These are phyloP conservation scores for Athrips mouffetella DNA, from an alignment of 2,888 invertebrate species.

Conservation along the genomic window DNA sequence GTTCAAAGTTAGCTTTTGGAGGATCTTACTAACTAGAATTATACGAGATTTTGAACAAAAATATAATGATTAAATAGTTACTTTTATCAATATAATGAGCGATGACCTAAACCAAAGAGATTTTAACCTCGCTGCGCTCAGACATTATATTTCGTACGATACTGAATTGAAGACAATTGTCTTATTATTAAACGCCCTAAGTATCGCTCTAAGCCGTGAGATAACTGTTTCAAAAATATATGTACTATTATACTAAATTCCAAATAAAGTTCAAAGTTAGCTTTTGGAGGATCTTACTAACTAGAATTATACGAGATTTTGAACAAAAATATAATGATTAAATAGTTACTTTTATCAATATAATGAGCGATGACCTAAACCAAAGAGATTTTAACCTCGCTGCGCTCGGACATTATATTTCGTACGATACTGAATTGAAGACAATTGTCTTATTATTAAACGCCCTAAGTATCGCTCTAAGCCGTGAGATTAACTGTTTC, in stretches of 20 bases:
- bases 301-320: no score
- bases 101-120: no score
- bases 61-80: no score
- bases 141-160: slow-evolving; percentile 22
- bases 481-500: slow-evolving; percentile 14
- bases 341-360: no score
- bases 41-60: no score
- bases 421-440: slow-evolving; percentile 25
- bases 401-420: no score
- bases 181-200: slow-evolving; percentile 17
- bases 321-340: no score
- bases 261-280: not conserved
- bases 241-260: not conserved
- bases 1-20: not conserved
- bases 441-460: slow-evolving; percentile 24
- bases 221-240: slow-evolving; percentile 8
- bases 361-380: no score
- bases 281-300: slow-evolving; percentile 28
- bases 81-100: no score
- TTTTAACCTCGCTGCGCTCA: no score
- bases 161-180: slow-evolving; percentile 28
- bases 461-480: slow-evolving; percentile 14
- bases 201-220: slow-evolving; percentile 14
- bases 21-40: slow-evolving; percentile 34
- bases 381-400: no score